A percentile compares a stretch with the other conserved stretches of the same genome.
Conservation (phyloP, 2,888 invertebrate species). For the Thecocarcelia acutangulata region DNA sequence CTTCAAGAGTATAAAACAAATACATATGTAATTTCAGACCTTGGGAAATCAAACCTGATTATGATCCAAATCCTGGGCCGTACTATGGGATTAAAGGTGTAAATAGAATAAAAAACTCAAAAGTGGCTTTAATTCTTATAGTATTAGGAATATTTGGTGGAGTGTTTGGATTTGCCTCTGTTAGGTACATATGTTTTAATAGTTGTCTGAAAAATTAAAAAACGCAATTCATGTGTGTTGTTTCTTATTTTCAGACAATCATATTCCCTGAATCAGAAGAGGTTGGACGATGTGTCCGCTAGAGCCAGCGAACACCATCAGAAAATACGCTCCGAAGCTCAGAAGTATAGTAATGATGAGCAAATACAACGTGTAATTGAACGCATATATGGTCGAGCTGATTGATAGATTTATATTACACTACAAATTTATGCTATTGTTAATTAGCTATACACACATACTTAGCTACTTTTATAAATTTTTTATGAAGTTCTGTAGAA, state of each 20-base stretch:
- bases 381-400: conserved; percentile 71
- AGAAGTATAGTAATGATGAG: conserved; percentile 83
- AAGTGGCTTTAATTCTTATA: conserved; percentile 84
- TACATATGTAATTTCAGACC: conserved; percentile 70
- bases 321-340: conserved; percentile 82
- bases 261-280: conserved; percentile 82
- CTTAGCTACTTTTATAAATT: no score
- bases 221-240: background rate
- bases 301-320: conserved; percentile 83
- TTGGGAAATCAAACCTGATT: conserved; percentile 76
- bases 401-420: conserved; percentile 21
- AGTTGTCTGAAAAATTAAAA: conserved; percentile 53
- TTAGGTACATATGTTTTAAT: no score
- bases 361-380: conserved; percentile 80
- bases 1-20: no score
- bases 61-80: conserved; percentile 78
- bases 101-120: conserved; percentile 84
- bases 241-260: conserved; percentile 83
- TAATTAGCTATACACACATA: no score
- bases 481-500: no score
- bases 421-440: no score
- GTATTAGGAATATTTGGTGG: conserved; percentile 84
- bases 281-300: conserved; percentile 82
- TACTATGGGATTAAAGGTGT: conserved; percentile 86
- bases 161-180: conserved; percentile 84